Conservation (phyloP, 2,888 invertebrate species). For the Drosophila nigricruria region DNA sequence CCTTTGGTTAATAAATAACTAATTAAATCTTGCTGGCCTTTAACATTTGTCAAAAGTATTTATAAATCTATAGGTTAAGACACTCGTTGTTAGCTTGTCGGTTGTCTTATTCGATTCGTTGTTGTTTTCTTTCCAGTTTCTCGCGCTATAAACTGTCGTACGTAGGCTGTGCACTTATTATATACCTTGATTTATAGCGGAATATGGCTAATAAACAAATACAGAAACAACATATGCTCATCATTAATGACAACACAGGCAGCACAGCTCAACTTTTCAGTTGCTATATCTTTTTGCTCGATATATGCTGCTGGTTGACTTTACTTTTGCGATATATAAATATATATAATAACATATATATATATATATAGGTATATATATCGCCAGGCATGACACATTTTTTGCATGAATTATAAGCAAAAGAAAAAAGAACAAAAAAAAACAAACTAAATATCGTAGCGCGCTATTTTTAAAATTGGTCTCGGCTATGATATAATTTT, state of each 20-base stretch:
- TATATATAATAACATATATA: constrained; percentile 20
- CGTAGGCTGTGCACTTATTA: constrained; percentile 13
- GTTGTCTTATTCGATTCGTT: constrained; percentile 3
- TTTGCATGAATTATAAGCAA: constrained; percentile 55
- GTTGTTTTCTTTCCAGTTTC: constrained; percentile 49
- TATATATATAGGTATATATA: constrained; percentile 7
- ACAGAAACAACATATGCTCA: constrained; percentile 37
- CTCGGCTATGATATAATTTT: constrained; percentile 77
- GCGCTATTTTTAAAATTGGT: constrained; percentile 75
- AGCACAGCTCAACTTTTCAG: constrained; percentile 16
- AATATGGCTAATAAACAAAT: constrained; percentile 15
- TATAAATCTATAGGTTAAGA: background rate
- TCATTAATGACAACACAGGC: constrained; percentile 48
- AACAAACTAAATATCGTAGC: constrained; percentile 46
- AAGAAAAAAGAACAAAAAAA: constrained; percentile 34
- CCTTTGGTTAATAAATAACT: background rate
- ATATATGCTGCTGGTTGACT: constrained; percentile 29
- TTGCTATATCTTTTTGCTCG: constrained; percentile 27
- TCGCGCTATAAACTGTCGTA: constrained; percentile 26
- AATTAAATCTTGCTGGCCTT: background rate
- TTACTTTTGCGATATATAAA: constrained; percentile 41
- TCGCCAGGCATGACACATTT: constrained; percentile 73
- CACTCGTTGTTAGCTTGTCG: background rate
- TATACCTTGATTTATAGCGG: constrained; percentile 43
- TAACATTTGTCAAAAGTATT: background rate